Percentiles rank a stretch among this genome's conserved stretches.
These are phyloP conservation scores for Palaemon carinicauda DNA, from an alignment of 1,140 invertebrate genomes.

Conservation along the genomic window DNA sequence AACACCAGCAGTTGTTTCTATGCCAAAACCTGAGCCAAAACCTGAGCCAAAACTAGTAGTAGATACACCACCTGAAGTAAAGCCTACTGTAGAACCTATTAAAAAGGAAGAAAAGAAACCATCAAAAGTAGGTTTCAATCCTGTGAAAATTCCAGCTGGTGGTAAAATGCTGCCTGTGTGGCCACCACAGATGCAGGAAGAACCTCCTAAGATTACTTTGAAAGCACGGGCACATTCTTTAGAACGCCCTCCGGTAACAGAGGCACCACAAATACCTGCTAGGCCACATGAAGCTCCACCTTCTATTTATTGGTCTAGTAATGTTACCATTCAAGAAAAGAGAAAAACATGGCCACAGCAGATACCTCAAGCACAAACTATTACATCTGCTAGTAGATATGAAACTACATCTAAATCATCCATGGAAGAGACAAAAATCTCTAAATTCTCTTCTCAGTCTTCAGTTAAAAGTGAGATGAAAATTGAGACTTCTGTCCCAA, in stretches of 20 bases:
- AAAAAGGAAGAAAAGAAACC: background rate
- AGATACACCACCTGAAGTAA: background rate
- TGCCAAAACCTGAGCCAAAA: background rate
- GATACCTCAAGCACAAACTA: slow-evolving; percentile 21
- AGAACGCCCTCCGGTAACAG: slow-evolving; percentile 53
- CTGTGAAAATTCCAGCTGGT: background rate
- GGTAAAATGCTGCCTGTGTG: background rate
- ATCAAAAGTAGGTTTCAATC: background rate
- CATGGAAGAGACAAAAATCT: background rate
- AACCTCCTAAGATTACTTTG: background rate
- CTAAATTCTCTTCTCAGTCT: too few relatives aligned
- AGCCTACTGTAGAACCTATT: background rate
- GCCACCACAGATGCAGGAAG: background rate
- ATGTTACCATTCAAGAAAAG: slow-evolving; percentile 50
- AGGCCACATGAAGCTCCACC: slow-evolving; percentile 56
- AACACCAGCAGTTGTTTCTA: background rate
- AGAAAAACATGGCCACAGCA: slow-evolving; percentile 35
- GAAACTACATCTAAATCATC: slow-evolving; percentile 9
- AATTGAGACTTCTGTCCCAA: background rate
- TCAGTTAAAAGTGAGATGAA: too few relatives aligned
- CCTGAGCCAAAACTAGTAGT: background rate
- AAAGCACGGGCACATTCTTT: slow-evolving; percentile 47
- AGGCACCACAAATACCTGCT: slow-evolving; percentile 23
- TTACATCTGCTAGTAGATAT: slow-evolving; percentile 18
- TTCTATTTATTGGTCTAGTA: slow-evolving; percentile 57